Evolutionary conservation across 2,113 vertebrate genomes (phyloP), one percentile per base, ranked within the genome.

Genomic region (Connochaetes taurinus): DNA sequence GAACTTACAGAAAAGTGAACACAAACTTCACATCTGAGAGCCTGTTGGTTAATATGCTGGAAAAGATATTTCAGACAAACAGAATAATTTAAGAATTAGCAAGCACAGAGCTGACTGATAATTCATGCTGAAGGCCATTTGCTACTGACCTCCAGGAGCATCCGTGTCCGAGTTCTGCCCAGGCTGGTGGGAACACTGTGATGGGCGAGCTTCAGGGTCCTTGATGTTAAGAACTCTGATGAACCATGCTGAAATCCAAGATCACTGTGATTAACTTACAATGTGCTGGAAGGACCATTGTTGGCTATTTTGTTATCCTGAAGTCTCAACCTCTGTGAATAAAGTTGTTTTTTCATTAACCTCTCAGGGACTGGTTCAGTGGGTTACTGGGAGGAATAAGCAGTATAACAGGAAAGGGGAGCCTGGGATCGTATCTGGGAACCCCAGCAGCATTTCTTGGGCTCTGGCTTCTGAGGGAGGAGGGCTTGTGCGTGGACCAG

Each of bases 331-430:
- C 52, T 92, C 95, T 36, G 40, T 71, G 96, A 98, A 98, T 98
- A 98, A 97, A 97, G 95, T 94, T 97, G 96, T 83, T 64, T 97
- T 97, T 94, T 58, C 93, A 86, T 95, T 95, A 96, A 95, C 91
- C 94, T 98, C 93, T 97, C 94, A 58, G 80, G 80, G 92, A n/a
- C 95, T 95, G 95, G 67, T 64, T 98, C 97, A 90, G 13, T 91
- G 95, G 86, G 86, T 97, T 85, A 64, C 31, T 19, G 57, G 31
- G 90, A 21, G 50, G 53, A 21, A 11, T 31, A 96, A 94, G 84
- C 64, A 88, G 43, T 36, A 36, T 47, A 7, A 23, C 1, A 60
- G 40, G 74, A 84, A 91, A n/a, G 53, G 67, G 47, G 52, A 71
- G 50, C 2, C 85, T 4, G n/a, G 64, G 57, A 27, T 57, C 52